Evolutionary conservation across 2,797 vertebrate species (phyloP).

Genomic region (Ispidina lecontei): DNA sequence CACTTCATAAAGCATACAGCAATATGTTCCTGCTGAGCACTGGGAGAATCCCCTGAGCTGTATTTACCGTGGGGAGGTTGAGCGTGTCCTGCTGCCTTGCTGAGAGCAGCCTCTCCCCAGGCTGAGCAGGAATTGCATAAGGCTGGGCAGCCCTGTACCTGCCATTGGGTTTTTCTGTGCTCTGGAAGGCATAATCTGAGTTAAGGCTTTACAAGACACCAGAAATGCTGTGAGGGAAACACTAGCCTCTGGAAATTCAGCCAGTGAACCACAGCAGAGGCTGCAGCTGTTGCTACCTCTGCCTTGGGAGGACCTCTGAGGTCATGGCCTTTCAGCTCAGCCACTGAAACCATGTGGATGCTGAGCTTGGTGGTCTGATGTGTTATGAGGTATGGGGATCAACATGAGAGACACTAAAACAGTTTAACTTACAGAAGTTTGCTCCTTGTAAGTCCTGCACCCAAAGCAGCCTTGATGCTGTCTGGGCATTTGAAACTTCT

Average conservation of each 20-base stretch:
- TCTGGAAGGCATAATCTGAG: too few species aligned
- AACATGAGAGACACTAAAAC: too few species aligned
- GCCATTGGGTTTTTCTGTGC: neutral
- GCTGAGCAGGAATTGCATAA: neutral
- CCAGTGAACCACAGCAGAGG: neutral
- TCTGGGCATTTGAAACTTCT: neutral
- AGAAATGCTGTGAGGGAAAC: neutral
- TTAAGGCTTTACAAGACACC: neutral
- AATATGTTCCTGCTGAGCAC: neutral
- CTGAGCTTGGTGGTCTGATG: too few species aligned
- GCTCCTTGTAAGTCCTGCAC: neutral
- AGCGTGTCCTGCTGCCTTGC: neutral
- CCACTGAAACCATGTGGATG: too few species aligned
- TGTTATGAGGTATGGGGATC: too few species aligned
- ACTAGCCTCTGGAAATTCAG: neutral
- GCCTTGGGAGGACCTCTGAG: too few species aligned
- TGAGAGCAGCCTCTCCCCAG: too few species aligned
- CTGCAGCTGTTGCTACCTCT: too few species aligned
- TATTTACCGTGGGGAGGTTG: neutral
- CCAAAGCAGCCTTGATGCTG: neutral
- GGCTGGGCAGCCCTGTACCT: neutral
- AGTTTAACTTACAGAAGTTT: neutral
- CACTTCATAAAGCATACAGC: constrained; percentile 1
- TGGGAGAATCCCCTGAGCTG: neutral
- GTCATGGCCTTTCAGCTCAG: too few species aligned